phyloP scores from a whole-genome alignment of 1,140 invertebrate species.

The Proctacanthus coquilletti region DNA sequence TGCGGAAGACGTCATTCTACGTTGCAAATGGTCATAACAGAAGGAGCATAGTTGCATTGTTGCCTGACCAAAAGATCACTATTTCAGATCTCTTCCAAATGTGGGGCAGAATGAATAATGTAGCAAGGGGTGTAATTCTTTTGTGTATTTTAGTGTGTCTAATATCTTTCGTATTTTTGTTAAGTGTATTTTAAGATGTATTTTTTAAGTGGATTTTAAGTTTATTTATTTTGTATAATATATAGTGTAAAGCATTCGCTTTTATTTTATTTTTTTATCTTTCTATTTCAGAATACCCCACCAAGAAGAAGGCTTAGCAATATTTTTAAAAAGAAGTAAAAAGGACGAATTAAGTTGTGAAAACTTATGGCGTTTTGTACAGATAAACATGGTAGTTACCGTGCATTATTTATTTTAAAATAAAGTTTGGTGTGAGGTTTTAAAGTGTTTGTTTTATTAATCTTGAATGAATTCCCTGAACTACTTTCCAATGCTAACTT shows the following conservation, averaged over 20 bases:
- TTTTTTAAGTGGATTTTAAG: slow-evolving; percentile 1
- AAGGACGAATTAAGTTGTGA: too few relatives aligned
- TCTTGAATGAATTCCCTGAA: too few relatives aligned
- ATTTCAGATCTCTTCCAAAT: slow-evolving; percentile 5
- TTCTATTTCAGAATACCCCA: slow-evolving; percentile 21
- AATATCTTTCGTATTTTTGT: slow-evolving; percentile 1
- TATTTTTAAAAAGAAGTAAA: slow-evolving; percentile 25
- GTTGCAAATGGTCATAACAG: slow-evolving; percentile 2
- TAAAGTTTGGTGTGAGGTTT: too few relatives aligned
- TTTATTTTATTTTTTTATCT: slow-evolving; percentile 8
- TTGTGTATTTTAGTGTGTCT: slow-evolving; percentile 3
- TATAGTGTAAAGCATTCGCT: slow-evolving; percentile 3
- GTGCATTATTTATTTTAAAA: too few relatives aligned
- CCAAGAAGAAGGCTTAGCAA: slow-evolving; percentile 25
- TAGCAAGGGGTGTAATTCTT: slow-evolving; percentile 3
- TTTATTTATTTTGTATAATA: not conserved
- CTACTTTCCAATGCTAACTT: too few relatives aligned
- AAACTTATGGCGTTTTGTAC: too few relatives aligned
- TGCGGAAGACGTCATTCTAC: slow-evolving; percentile 7
- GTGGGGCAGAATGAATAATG: slow-evolving; percentile 8
- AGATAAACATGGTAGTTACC: too few relatives aligned
- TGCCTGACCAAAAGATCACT: slow-evolving; percentile 9
- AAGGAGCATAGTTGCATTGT: not conserved
- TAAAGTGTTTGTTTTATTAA: too few relatives aligned
- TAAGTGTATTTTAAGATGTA: not conserved